Evolutionary conservation across 2,113 vertebrate species (phyloP).

Genomic region (Colinus virginianus): DNA sequence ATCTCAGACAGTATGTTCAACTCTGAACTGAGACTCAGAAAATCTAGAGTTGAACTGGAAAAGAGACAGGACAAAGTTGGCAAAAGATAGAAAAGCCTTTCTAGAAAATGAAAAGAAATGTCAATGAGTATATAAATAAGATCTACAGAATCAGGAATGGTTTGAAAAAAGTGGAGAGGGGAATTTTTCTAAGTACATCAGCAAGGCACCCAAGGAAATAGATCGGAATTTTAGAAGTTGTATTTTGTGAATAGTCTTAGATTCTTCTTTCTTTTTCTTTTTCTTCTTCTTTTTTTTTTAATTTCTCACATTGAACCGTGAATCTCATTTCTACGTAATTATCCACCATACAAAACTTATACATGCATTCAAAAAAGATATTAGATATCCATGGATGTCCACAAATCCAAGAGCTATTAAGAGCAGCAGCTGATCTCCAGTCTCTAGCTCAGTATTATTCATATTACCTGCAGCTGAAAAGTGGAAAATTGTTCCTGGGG

Average conservation of each 20-base stretch:
- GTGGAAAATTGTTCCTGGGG: background rate
- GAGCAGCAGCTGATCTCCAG: background rate
- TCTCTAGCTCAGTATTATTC: background rate
- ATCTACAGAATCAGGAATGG: background rate
- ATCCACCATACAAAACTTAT: background rate
- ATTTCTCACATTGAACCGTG: background rate
- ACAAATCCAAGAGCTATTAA: background rate
- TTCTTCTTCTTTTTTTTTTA: no score
- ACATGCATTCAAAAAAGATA: background rate
- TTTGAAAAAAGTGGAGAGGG: background rate
- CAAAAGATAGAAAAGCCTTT: background rate
- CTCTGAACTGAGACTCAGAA: background rate
- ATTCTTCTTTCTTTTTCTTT: no score
- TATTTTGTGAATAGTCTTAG: fast-evolving
- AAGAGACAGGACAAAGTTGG: background rate
- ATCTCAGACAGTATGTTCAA: background rate
- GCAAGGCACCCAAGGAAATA: background rate
- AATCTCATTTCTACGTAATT: background rate
- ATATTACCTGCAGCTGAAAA: background rate
- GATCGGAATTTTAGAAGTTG: background rate
- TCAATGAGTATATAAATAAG: background rate
- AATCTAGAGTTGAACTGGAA: background rate
- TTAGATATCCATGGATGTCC: background rate
- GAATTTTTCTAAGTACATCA: background rate
- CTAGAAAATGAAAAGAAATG: constrained; percentile 1